A percentile compares a stretch with the other conserved stretches of the same genome.
phyloP scores from a whole-genome alignment of 92 coral and sea anemone genomes.

The Muricea muricata region DNA sequence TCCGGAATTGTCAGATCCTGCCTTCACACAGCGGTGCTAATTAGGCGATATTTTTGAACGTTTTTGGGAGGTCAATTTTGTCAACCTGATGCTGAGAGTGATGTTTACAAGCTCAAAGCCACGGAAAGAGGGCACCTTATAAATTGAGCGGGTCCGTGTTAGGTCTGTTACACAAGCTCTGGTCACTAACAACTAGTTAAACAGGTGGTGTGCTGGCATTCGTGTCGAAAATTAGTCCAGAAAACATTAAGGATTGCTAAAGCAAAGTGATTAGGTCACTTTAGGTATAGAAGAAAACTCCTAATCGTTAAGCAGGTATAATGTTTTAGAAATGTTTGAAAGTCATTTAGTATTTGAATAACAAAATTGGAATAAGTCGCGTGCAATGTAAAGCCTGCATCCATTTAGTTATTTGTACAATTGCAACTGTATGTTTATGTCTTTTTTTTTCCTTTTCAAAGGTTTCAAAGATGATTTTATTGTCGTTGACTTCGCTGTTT shows the following conservation, averaged over 20 bases:
- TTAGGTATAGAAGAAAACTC: no score
- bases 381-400: no score
- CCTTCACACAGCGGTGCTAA: conserved; percentile 2
- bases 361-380: no score
- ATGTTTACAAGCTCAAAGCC: background rate
- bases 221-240: no score
- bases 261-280: no score
- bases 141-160: background rate
- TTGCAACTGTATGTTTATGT: no score
- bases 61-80: background rate
- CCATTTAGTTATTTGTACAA: no score
- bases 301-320: no score
- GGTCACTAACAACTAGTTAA: background rate
- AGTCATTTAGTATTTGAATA: no score
- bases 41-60: background rate
- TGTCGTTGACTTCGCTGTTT: background rate
- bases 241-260: no score
- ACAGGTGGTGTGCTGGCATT: background rate
- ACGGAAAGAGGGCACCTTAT: background rate
- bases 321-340: no score
- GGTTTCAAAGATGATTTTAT: background rate
- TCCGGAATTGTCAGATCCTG: conserved; percentile 36
- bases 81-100: background rate
- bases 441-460: background rate
- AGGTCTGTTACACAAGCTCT: no score